A percentile compares a stretch with the other conserved stretches of the same genome.
Conservation (phyloP, 2,113 vertebrate species). For the Rhizomys pruinosus region DNA sequence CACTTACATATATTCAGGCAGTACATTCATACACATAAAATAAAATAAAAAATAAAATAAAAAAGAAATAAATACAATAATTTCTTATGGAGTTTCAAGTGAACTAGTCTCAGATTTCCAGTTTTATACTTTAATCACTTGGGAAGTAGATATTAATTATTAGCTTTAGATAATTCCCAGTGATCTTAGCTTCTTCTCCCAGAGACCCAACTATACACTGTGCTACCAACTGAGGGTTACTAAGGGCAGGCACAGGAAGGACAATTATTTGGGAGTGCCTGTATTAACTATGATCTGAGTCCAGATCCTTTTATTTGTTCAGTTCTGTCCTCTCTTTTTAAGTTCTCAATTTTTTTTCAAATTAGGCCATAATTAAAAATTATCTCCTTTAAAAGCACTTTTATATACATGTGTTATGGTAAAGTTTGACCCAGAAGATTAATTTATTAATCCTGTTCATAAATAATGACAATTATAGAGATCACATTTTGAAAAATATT, state of each 20-base stretch:
- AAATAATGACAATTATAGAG: slow-evolving; percentile 1
- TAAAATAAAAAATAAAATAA: not conserved
- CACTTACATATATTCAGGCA: too few relatives aligned
- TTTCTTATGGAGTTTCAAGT: not conserved
- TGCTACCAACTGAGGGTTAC: not conserved
- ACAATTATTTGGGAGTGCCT: not conserved
- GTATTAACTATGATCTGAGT: not conserved
- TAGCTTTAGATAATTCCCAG: slow-evolving; percentile 35
- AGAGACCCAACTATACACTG: not conserved
- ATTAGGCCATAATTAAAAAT: slow-evolving; percentile 12
- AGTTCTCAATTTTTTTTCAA: not conserved
- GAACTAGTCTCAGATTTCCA: not conserved
- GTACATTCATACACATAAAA: too few relatives aligned
- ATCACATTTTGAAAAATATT: slow-evolving; percentile 14
- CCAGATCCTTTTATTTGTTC: slow-evolving; percentile 13
- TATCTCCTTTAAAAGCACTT: slow-evolving; percentile 6
- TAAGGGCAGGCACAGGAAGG: not conserved
- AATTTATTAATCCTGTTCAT: slow-evolving; percentile 34
- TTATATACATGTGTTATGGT: not conserved
- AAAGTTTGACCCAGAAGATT: not conserved
- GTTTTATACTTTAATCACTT: slow-evolving; percentile 40
- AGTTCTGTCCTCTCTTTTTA: not conserved
- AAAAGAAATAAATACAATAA: not conserved
- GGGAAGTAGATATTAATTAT: not conserved
- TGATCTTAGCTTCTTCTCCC: not conserved